Percentiles rank a stretch among this genome's conserved stretches.
phyloP scores from a whole-genome alignment of 2,113 vertebrate species.

The Paramisgurnus dabryanus region DNA sequence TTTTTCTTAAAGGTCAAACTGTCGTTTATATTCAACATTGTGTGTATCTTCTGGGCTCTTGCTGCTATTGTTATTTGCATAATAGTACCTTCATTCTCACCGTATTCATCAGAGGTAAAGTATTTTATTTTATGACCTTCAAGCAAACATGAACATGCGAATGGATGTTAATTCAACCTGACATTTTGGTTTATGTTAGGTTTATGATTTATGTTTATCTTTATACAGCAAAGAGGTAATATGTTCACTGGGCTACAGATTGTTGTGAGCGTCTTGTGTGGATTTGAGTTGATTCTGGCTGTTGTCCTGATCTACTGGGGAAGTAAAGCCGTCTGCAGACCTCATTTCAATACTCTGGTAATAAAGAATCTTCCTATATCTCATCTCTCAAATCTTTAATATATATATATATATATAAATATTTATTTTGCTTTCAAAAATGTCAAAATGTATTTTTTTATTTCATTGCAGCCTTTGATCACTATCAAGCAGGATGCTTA shows the following conservation, averaged over 20 bases:
- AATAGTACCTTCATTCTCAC: too few relatives aligned
- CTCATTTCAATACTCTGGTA: constrained; percentile 75
- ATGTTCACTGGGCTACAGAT: background rate
- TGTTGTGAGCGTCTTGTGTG: constrained; percentile 51
- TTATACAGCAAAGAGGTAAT: fast-evolving
- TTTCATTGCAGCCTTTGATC: constrained; percentile 67
- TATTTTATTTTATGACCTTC: too few relatives aligned
- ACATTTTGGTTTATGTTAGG: background rate
- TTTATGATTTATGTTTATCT: background rate
- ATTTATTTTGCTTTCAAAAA: background rate
- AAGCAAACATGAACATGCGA: background rate
- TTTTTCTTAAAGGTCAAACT: constrained; percentile 63
- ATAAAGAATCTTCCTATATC: background rate
- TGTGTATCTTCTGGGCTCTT: constrained; percentile 66
- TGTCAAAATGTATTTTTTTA: background rate
- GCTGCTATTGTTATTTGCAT: background rate
- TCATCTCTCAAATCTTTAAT: too few relatives aligned
- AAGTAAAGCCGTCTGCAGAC: constrained; percentile 72
- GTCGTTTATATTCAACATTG: constrained; percentile 72
- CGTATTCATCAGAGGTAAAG: too few relatives aligned
- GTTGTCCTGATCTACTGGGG: constrained; percentile 68
- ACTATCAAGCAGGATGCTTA: constrained; percentile 64
- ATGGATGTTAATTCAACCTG: background rate
- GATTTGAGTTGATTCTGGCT: constrained; percentile 57
- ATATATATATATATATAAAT: too few relatives aligned